Conservation (phyloP, 2,797 vertebrate species). For the Ctenochaetus hawaiiensis region DNA sequence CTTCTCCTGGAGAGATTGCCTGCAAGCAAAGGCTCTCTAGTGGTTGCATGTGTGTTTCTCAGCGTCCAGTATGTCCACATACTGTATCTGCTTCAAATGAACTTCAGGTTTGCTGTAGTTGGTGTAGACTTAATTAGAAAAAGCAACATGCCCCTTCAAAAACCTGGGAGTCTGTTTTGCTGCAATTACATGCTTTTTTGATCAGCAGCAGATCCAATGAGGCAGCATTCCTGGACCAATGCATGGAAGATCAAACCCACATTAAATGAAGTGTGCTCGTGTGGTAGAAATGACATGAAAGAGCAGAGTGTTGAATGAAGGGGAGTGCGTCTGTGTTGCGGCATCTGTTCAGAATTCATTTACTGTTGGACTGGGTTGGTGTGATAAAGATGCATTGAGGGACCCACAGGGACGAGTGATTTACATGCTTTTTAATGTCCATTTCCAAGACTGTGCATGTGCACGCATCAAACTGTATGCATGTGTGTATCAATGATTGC, state of each 20-base stretch:
- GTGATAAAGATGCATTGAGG: slow-evolving; percentile 32
- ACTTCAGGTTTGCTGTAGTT: background rate
- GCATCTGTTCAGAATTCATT: slow-evolving; percentile 47
- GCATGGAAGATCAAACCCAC: slow-evolving; percentile 35
- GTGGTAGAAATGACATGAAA: slow-evolving; percentile 10
- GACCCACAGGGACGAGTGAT: slow-evolving; percentile 39
- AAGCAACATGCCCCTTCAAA: background rate
- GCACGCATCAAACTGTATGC: slow-evolving; percentile 8
- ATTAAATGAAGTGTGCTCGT: slow-evolving; percentile 23
- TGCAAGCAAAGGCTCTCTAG: slow-evolving; percentile 22
- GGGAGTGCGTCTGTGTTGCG: slow-evolving; percentile 27
- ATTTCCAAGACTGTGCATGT: slow-evolving; percentile 1
- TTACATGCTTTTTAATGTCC: slow-evolving; percentile 25
- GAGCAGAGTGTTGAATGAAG: slow-evolving; percentile 18
- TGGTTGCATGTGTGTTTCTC: slow-evolving; percentile 30
- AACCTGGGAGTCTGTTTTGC: slow-evolving; percentile 21
- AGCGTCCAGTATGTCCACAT: slow-evolving; percentile 17
- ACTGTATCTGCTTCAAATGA: slow-evolving; percentile 20
- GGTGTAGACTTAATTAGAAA: slow-evolving; percentile 32
- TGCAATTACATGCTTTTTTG: slow-evolving; percentile 35
- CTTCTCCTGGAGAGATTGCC: slow-evolving; percentile 16
- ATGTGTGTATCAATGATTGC: background rate
- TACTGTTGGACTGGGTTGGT: slow-evolving; percentile 21
- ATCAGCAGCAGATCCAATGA: slow-evolving; percentile 19
- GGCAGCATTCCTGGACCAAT: slow-evolving; percentile 10